Evolutionary conservation across 1,140 invertebrate genomes (phyloP), one percentile per base, ranked within the genome.

Genomic region (Papilio aristodemus): DNA sequence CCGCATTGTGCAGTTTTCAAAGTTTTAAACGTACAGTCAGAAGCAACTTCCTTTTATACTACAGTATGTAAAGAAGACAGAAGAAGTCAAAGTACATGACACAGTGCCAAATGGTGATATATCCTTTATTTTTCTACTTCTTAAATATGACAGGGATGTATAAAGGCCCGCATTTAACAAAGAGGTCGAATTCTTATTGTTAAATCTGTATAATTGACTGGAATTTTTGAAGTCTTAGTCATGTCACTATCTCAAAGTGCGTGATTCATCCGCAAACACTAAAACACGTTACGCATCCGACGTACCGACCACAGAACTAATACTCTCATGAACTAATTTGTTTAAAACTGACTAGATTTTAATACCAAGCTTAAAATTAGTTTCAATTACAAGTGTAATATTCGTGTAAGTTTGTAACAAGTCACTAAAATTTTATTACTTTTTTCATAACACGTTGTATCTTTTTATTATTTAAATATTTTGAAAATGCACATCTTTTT

Each of bases 191-290:
- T 54, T 54, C 10, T 17, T 54, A 54, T 71, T 67, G 75, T 68
- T 66, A 58, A 78, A 81, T 73, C 76, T 80, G 75, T 73, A 78
- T 85, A 83, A 85, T 84, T 85, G 78, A 75, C 73, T 83, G 81
- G 78, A 83, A 87, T 88, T 86, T 88, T 90, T 87, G 79, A 87
- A 76, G 74, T 54, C 75, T 90, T 89, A 87, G 83, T 90, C 87
- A 90, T 79, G 67, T 67, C 62, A 68, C 71, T 71, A 78, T 81
- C 77, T 81, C 77, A 79, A 75, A 73, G 58, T 73, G 71, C 78
- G 78, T 90, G 87, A 90, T 68, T 90, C 87, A 90, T 79, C 77
- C 60, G 73, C 73, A 69, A 75, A 78, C 72, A 58, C 32, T 22
- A 25, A 10, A 27, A 25, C 6, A 37, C 14, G 22, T 38, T 54